Evolutionary conservation across 1,140 invertebrate species (phyloP), one percentile per base, ranked within the genome.

Genomic region (Tigriopus japonicus): DNA sequence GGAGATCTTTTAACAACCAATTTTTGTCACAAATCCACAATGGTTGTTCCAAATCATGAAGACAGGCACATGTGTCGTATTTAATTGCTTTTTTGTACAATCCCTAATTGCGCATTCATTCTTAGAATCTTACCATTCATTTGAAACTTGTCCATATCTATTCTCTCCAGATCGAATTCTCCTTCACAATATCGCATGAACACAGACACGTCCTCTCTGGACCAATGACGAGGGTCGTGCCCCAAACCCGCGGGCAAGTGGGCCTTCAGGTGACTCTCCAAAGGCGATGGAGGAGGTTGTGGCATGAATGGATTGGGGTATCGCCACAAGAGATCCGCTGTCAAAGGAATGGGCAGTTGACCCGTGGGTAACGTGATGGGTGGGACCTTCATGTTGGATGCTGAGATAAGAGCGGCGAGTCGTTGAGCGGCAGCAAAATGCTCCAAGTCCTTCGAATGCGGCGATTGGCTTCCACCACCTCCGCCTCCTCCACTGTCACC

Each of bases 141-240:
- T 75, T 92, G 88, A 71, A 96, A 94, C 74, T 88, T 81, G 67
- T 93, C 88, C 78, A 88, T 83, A 69, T 93, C 86, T 67, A 95
- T 85, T 60, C 83, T 80, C 15, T 89, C 87, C 58, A 96, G 73
- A 68, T 93, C 89, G 69, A 90, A 95, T 72, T 94, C 90, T 45
- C 86, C 77, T 70, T 91, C 86, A 63, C 89, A 89, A 83, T 90
- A 94, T 65, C 85, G 81, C 28, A 96, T 73, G 73, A 94, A 95
- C 19, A 82, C 77, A 12, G 78, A 75, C 1, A 95, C 90, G 69
- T 95, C 88, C 65, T 94, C 87, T 65, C 89, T 80, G 24, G 81
- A 84, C 90, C 90, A 96, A 14, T 85, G 71, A 65, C 88, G 76
- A 12, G 90, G 90, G 75, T 93, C 89, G 73, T 54, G 72, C 72